Evolutionary conservation across 2,888 invertebrate genomes (phyloP), one percentile per base, ranked within the genome.

Genomic region (Nephrotoma guestfalica): DNA sequence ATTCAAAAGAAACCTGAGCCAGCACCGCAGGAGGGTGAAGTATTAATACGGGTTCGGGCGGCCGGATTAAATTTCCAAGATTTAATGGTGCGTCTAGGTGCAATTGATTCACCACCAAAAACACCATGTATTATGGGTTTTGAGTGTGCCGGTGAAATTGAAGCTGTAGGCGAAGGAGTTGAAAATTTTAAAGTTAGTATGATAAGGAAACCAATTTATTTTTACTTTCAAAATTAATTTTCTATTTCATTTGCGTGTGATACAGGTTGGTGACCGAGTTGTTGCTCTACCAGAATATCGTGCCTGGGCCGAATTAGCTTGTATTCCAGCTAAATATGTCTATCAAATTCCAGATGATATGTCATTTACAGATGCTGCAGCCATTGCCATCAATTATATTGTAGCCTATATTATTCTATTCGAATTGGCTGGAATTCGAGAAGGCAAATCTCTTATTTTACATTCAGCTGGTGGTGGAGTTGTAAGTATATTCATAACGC

Each of bases 31-130:
- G 95, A 95, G 90, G 95, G 95, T 89, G 95, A 97, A 91, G 95
- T 97, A 88, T 93, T 96, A 87, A 95, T 97, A 90, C 93, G 96
- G 88, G 96, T 97, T 87, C 96, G 96, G 91, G 96, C 97, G 90
- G 96, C 97, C 90, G 97, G 97, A 18, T 92, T 97, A 89, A 97
- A 96, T 92, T 97, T 97, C 93, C 95, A 96, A 92, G 97, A 97
- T 90, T 91, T 97, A 92, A 97, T 97, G 94, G 96, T 96, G 87
- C 93, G 97, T 84, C 96, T 97, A 91, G 97, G 97, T 5, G 95
- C 96, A 87, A 95, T 97, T 89, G 97, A 97, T 91, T 95, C 96
- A 11, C 95, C 96, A 0, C 96, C 96, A n/a, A 97, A 97, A 92
- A 96, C 96, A 5, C 97, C 97, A 4, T 95, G 97, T 92, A 96